These are phyloP conservation scores for Gastrophryne carolinensis DNA, from an alignment of 2,797 vertebrate species.

Conservation along the genomic window DNA sequence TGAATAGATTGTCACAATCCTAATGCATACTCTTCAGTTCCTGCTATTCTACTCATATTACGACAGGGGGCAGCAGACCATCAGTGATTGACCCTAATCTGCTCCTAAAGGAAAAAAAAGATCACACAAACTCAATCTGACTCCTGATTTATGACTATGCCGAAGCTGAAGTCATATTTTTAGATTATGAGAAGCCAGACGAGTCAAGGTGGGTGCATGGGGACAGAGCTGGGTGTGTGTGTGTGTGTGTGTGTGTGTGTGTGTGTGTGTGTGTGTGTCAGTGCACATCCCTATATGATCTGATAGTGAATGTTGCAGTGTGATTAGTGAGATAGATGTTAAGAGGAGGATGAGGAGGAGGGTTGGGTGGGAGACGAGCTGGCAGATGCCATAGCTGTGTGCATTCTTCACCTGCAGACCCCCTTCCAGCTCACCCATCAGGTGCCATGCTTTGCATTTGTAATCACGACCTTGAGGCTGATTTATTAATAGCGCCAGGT, in stretches of 20 bases:
- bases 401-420: not conserved
- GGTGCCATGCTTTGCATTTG: not conserved
- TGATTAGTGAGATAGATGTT: not conserved
- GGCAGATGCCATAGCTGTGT: constrained; percentile 16
- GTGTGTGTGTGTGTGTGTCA: not conserved
- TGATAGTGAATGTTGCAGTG: not conserved
- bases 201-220: constrained; percentile 11
- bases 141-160: constrained; percentile 39
- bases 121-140: constrained; percentile 20
- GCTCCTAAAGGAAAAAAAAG: constrained; percentile 23
- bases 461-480: no score
- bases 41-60: not conserved
- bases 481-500: no score
- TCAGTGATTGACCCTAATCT: constrained; percentile 2
- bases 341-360: constrained; percentile 26
- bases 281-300: not conserved
- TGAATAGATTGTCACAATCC: no score
- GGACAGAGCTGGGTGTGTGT: not conserved
- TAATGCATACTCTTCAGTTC: rapidly evolving
- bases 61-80: constrained; percentile 25
- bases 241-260: no score
- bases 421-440: not conserved
- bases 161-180: constrained; percentile 3
- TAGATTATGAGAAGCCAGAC: not conserved
- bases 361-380: constrained; percentile 4